Percentiles rank a stretch among this genome's conserved stretches.
Conservation (phyloP, 2,113 vertebrate genomes). For the Fulica atra region DNA sequence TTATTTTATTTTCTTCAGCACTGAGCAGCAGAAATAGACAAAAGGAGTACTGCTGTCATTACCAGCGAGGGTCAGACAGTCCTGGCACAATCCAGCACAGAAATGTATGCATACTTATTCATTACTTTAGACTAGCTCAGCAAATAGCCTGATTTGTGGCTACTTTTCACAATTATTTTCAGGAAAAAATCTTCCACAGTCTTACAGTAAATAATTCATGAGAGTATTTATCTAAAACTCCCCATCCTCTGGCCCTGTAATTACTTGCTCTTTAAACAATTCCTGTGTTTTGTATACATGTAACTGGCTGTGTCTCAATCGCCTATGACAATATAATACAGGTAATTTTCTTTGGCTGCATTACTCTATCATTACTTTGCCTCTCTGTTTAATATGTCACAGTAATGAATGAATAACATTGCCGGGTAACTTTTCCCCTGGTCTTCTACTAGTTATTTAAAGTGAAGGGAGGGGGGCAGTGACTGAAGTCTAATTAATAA, state of each 20-base stretch:
- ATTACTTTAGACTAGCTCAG: background rate
- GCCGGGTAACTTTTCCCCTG: constrained; percentile 7
- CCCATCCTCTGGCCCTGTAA: background rate
- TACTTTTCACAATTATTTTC: constrained; percentile 16
- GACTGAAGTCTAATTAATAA: constrained; percentile 39
- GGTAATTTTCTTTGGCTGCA: constrained; percentile 52
- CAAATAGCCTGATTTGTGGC: background rate
- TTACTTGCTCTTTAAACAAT: constrained; percentile 49
- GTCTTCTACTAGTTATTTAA: constrained; percentile 19
- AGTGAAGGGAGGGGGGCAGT: background rate
- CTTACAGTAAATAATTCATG: constrained; percentile 25
- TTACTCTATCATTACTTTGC: constrained; percentile 39
- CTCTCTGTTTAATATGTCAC: constrained; percentile 39
- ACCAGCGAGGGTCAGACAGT: background rate
- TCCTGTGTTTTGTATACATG: background rate
- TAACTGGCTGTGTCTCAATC: background rate
- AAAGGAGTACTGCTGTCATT: background rate
- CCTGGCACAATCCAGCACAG: background rate
- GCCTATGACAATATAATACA: constrained; percentile 32
- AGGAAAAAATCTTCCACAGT: background rate
- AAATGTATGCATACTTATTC: background rate
- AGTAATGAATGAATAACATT: constrained; percentile 29
- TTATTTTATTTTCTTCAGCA: background rate
- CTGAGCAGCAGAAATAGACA: background rate
- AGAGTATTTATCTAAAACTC: constrained; percentile 20